Evolutionary conservation across 2,113 vertebrate species (phyloP).

Genomic region (Piaya cayana): DNA sequence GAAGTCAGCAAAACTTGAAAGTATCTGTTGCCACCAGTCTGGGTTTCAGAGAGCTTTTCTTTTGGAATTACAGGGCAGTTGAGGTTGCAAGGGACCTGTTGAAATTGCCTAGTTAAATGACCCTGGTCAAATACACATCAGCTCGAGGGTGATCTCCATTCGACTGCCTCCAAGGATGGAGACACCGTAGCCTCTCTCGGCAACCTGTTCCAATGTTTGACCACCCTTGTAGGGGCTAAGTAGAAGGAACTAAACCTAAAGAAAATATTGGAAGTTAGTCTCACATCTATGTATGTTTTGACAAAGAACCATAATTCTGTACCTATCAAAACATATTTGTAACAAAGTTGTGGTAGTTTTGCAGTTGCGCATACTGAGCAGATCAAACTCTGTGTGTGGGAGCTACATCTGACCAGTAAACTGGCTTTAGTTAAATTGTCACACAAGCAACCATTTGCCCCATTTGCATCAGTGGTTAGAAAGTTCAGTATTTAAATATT

Average conservation of each 20-base stretch:
- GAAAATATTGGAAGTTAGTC: not conserved
- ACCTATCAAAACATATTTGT: not conserved
- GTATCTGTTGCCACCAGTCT: rapidly evolving
- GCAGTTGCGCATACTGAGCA: not conserved
- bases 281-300: not conserved
- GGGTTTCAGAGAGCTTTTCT: not conserved
- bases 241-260: not conserved
- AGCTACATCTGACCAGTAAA: not conserved
- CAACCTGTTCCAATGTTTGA: not conserved
- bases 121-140: not conserved
- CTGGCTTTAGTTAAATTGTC: not conserved
- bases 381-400: not conserved
- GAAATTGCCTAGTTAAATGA: not conserved
- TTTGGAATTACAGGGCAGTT: not conserved
- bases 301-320: not conserved
- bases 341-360: not conserved
- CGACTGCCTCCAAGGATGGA: not conserved
- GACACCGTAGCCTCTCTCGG: not conserved
- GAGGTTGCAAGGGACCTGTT: not conserved
- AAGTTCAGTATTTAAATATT: not conserved
- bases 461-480: not conserved
- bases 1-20: not conserved
- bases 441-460: not conserved
- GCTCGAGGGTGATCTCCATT: not conserved
- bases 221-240: not conserved